These are phyloP conservation scores for Channa argus DNA, from an alignment of 2,113 vertebrate genomes.

Conservation along the genomic window DNA sequence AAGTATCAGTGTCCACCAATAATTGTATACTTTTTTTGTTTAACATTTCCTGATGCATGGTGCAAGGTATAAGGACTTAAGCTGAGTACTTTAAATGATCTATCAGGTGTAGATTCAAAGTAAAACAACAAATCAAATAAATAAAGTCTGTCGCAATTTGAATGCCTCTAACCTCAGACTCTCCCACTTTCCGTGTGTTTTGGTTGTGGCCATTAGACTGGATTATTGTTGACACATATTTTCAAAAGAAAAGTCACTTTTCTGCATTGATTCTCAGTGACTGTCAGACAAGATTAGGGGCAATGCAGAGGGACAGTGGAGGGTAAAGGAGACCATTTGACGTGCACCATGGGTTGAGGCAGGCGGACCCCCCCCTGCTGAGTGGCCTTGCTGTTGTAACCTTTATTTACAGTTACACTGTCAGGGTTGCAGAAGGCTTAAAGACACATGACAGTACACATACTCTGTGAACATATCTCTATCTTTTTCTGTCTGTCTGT, in stretches of 20 bases:
- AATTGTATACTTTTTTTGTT: background rate
- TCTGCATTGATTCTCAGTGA: slow-evolving; percentile 66
- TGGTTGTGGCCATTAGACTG: slow-evolving; percentile 36
- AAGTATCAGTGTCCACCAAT: background rate
- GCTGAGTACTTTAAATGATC: background rate
- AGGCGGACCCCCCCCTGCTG: slow-evolving; percentile 72
- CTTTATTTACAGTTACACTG: slow-evolving; percentile 79
- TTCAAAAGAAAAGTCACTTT: slow-evolving; percentile 75
- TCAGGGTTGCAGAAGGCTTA: slow-evolving; percentile 73
- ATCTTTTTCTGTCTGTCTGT: background rate
- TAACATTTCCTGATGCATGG: background rate
- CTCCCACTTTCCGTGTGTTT: slow-evolving; percentile 8
- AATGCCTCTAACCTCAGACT: background rate
- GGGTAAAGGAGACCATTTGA: slow-evolving; percentile 63
- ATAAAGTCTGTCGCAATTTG: background rate
- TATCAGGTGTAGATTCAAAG: background rate
- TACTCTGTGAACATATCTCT: background rate
- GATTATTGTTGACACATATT: slow-evolving; percentile 72
- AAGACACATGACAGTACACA: slow-evolving; percentile 41
- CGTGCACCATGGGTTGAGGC: slow-evolving; percentile 52
- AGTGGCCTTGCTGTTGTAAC: slow-evolving; percentile 73
- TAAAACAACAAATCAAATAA: background rate
- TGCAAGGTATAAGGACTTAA: no score
- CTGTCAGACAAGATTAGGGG: slow-evolving; percentile 75
- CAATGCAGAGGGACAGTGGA: slow-evolving; percentile 58